Base-by-base conservation (phyloP, 2,888 invertebrate species). In the Chalcosyrphus nemorum region DNA sequence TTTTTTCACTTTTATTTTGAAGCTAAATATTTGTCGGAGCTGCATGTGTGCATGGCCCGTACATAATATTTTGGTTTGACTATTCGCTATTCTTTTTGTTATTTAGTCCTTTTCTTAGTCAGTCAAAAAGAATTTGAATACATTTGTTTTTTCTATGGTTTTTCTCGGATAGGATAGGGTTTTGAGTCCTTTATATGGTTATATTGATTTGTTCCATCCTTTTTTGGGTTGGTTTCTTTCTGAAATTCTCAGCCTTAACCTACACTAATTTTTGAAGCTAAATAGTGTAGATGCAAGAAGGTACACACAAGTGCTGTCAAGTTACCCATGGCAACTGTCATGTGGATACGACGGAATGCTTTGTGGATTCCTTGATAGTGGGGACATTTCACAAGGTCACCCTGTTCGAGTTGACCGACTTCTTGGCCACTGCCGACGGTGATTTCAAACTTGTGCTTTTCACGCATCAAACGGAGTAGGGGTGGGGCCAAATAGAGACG, bases 241-340 rank as follows among this genome's bases (percentile, higher is more conserved):
- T 19, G 15, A 2, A 7, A 4, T 32, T 35, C 9, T 56, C 17
- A 17, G 45, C 61, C n/a, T 59, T 71, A 71, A 38, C 86, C 85
- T 6, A 87, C 82, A 29, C 71, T 86, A 92, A 91, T 90, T 92
- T 93, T 89, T 90, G 92, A 89, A 56, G 94, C 93, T 85, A 95
- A 92, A 90, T 95, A 94, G 89, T 94, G 93, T 71, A 95, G 91
- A 90, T 95, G 95, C 81, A 95, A 91, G 54, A 94, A 93, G 7
- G 95, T 95, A 88, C 94, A 94, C 5, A 92, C 93, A 91, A 95
- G 93, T 0, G 94, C 93, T 21, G 94, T 92, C 91, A 97, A 94
- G 89, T 97, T 97, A 72, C 96, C 96, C 90, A 96, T 94, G 11
- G 97, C 97, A 87, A 96, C 95, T 80, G 93, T 93, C 89, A 95